phyloP scores from a whole-genome alignment of 2,113 vertebrate genomes.

The Fregetta grallaria region DNA sequence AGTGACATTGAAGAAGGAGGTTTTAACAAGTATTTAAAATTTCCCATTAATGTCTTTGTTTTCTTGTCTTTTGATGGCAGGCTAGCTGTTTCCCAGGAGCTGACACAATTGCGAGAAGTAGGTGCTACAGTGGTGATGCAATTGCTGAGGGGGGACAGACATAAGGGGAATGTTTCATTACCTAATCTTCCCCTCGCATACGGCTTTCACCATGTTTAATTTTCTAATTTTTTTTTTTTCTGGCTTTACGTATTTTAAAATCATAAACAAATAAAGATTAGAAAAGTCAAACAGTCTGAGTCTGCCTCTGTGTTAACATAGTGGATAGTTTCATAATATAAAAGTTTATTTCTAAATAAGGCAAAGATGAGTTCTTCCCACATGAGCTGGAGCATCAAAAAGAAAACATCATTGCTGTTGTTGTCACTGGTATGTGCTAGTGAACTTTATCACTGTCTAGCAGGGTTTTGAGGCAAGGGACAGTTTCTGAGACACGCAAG shows the following conservation, averaged over 20 bases:
- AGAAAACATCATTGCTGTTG: not conserved
- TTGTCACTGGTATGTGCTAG: not conserved
- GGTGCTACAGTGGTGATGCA: not conserved
- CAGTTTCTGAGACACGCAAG: not conserved
- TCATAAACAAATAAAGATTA: conserved; percentile 71
- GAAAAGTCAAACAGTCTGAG: conserved; percentile 60
- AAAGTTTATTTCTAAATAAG: conserved; percentile 75
- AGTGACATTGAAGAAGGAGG: not conserved
- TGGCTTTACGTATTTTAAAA: conserved; percentile 70
- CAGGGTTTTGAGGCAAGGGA: not conserved
- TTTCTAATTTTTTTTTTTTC: conserved; percentile 57
- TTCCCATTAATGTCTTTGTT: not conserved
- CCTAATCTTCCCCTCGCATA: conserved; percentile 3
- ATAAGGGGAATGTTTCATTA: conserved; percentile 8
- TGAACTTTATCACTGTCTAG: not conserved
- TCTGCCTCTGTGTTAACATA: conserved; percentile 61
- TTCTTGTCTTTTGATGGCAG: not conserved
- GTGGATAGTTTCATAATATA: conserved; percentile 41
- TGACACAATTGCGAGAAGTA: not conserved
- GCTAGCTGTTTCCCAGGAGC: not conserved
- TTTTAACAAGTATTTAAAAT: not conserved
- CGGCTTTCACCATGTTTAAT: conserved; percentile 59
- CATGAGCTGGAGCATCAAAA: not conserved
- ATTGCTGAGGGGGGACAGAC: not conserved
- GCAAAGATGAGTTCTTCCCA: conserved; percentile 44